Evolutionary conservation across 2,113 vertebrate genomes (phyloP).

Genomic region (Phaethon lepturus): DNA sequence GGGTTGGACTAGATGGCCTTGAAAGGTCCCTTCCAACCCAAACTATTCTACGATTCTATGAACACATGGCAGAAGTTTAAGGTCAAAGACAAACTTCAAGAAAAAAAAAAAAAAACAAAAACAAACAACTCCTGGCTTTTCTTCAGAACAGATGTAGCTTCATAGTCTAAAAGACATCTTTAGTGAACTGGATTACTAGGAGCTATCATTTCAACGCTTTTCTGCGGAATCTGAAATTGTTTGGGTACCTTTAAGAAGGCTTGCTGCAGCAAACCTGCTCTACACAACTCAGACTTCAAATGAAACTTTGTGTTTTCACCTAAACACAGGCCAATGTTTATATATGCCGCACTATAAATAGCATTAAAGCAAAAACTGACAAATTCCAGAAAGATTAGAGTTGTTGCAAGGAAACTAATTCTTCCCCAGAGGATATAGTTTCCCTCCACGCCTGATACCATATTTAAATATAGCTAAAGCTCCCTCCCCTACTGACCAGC

Average conservation of each 20-base stretch:
- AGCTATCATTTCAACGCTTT: not conserved
- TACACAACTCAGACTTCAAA: slow-evolving; percentile 46
- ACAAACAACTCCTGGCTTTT: not conserved
- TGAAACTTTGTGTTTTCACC: slow-evolving; percentile 61
- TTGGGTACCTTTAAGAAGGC: not conserved
- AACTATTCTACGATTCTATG: not conserved
- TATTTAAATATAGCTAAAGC: not conserved
- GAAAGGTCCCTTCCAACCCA: not conserved
- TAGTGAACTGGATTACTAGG: not conserved
- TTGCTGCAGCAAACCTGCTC: not conserved
- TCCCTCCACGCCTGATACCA: accelerated
- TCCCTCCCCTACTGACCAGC: not conserved
- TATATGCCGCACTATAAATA: slow-evolving; percentile 58
- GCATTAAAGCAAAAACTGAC: slow-evolving; percentile 65
- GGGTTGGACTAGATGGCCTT: not conserved
- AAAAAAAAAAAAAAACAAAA: not conserved
- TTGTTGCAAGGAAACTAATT: not conserved
- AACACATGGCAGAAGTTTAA: not conserved
- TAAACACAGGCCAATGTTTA: slow-evolving; percentile 62
- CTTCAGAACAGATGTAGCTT: not conserved
- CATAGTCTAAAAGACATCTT: accelerated
- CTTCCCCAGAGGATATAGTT: not conserved
- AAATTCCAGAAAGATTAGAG: slow-evolving; percentile 57
- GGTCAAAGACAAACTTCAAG: not conserved
- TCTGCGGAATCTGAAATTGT: not conserved